phyloP scores from a whole-genome alignment of 2,888 invertebrate species.

The Diloba caeruleocephala region DNA sequence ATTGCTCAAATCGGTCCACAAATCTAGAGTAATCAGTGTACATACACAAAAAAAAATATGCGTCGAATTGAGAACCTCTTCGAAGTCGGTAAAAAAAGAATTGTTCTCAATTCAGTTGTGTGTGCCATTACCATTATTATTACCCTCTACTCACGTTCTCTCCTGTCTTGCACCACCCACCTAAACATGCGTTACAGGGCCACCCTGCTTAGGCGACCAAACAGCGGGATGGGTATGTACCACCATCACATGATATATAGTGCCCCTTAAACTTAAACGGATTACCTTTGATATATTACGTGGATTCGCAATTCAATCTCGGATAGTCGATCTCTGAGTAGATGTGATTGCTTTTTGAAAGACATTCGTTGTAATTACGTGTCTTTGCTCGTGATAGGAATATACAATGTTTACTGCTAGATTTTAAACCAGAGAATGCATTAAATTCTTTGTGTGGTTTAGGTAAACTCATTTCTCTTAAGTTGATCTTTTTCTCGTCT shows the following conservation, averaged over 20 bases:
- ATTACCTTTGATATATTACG: constrained; percentile 89
- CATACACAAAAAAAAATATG: too few species aligned
- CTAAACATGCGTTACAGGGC: constrained; percentile 79
- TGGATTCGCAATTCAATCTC: constrained; percentile 86
- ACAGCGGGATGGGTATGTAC: constrained; percentile 81
- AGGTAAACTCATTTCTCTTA: too few species aligned
- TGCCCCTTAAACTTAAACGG: constrained; percentile 88
- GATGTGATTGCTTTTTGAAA: constrained; percentile 81
- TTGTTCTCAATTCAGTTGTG: too few species aligned
- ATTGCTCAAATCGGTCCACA: too few species aligned
- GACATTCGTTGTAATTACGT: constrained; percentile 70
- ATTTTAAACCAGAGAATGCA: neutral
- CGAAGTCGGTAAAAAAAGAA: neutral
- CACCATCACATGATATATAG: constrained; percentile 84
- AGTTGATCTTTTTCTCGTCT: too few species aligned
- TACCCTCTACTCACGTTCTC: constrained; percentile 1
- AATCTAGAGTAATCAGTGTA: too few species aligned
- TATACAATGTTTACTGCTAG: constrained; percentile 13
- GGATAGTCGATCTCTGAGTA: constrained; percentile 81
- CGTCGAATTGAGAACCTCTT: too few species aligned
- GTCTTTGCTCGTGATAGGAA: constrained; percentile 24
- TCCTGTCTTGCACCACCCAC: constrained; percentile 56
- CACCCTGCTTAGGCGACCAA: constrained; percentile 87
- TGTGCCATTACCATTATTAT: neutral
- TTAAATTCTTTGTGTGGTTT: neutral